Evolutionary conservation across 2,888 invertebrate genomes (phyloP).

Genomic region (Leptura quadrifasciata): DNA sequence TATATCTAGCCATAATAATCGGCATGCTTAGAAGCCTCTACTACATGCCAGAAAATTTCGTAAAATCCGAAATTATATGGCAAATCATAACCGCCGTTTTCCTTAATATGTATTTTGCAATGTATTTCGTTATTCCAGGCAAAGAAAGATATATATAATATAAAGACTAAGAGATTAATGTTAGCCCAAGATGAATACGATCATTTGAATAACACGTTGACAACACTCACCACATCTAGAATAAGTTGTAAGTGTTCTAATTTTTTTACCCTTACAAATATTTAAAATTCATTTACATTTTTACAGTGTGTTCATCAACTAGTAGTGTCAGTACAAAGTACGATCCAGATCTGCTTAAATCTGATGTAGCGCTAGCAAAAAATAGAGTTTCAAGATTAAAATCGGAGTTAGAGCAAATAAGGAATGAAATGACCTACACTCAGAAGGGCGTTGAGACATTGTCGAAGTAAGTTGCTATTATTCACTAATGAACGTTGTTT

Average conservation of each 20-base stretch:
- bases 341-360: conserved; percentile 94
- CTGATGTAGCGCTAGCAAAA: conserved; percentile 92
- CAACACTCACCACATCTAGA: conserved; percentile 90
- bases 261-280: not conserved
- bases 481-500: not conserved
- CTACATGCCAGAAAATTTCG: too few species aligned
- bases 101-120: not conserved
- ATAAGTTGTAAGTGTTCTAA: conserved; percentile 88
- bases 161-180: conserved; percentile 94
- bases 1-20: too few species aligned
- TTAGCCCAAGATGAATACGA: conserved; percentile 97
- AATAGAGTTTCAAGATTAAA: conserved; percentile 91
- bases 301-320: conserved; percentile 89
- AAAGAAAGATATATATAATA: conserved; percentile 96
- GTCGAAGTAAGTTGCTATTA: conserved; percentile 82
- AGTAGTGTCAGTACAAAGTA: conserved; percentile 93
- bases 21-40: too few species aligned
- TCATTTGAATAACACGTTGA: conserved; percentile 90
- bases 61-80: too few species aligned
- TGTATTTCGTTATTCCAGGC: conserved; percentile 80
- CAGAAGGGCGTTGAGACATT: conserved; percentile 95
- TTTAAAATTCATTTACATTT: conserved; percentile 11
- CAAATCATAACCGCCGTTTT: too few species aligned
- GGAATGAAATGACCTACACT: conserved; percentile 93
- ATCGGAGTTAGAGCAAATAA: conserved; percentile 92